Base-by-base conservation (phyloP, 2,797 vertebrate species). In the Pseudochirops corinnae region DNA sequence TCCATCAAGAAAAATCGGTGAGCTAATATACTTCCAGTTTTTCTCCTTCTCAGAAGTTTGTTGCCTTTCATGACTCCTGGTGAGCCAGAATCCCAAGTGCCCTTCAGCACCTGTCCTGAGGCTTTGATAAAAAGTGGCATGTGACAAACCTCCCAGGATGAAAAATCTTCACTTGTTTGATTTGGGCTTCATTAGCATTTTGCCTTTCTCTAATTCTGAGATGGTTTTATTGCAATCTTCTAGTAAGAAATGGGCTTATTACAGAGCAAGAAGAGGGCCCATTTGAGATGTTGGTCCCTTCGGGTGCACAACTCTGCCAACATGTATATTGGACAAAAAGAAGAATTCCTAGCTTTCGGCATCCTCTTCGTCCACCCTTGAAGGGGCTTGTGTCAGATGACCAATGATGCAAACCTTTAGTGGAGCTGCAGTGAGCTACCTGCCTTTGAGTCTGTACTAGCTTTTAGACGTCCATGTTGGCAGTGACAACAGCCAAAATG, bases 151-250 rank as follows among this genome's bases (percentile, higher is more conserved):
- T 55, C 14, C 12, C 50, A 91, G 29, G 29, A 91, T 91, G 50
- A 91, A 31, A 55, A 55, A 46, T 1, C 53, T 53, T 53, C 55
- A 55, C 21, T 26, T 55, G 29, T 55, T 91, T 53, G 12, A 53
- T 53, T 31, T 53, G 90, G 33, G 52, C 28, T 53, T 53, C 50
- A 6, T 31, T 53, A 92, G 46, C 90, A 90, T 57, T 91, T 95
- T 55, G 24, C 57, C 90, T 56, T 60, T 55, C 94, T 97, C 97
- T 94, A 52, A 97, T 50, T 87, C 74, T 46, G 39, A 87, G 39
- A 87, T 50, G 21, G 74, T 87, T 87, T 87, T 87, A 91, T 91
- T 55, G 13, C 11, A 55, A 6, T 55, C 55, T 55, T 31, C 52
- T 5, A 7, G 53, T 53, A 91, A 55, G 90, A 91, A 11, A 55